Conservation (phyloP, 1,140 invertebrate genomes). For the Scaptomyza pallida region DNA sequence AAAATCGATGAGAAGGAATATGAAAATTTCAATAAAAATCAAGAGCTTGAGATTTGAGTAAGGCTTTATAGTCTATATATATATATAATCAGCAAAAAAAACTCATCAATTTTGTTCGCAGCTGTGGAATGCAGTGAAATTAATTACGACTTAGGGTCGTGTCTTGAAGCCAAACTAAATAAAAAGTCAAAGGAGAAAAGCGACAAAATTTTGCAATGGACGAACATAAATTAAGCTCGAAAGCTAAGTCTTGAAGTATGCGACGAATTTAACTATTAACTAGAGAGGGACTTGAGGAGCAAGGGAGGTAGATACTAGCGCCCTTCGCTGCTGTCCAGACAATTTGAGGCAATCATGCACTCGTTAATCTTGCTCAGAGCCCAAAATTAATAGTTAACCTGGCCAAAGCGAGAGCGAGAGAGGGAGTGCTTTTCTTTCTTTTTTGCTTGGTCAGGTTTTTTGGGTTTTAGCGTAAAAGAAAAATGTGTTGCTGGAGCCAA, state of each 20-base stretch:
- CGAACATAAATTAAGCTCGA: conserved; percentile 42
- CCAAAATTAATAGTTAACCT: conserved; percentile 82
- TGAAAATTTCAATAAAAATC: too few relatives aligned
- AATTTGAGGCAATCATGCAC: conserved; percentile 79
- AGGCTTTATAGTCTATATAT: too few relatives aligned
- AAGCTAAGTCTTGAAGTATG: conserved; percentile 61
- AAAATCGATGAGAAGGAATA: not conserved
- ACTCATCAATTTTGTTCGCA: conserved; percentile 42
- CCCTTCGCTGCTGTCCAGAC: conserved; percentile 33
- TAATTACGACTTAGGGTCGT: conserved; percentile 51
- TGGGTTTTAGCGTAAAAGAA: conserved; percentile 42
- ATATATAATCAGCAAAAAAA: conserved; percentile 16
- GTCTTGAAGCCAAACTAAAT: not conserved
- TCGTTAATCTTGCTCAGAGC: conserved; percentile 80
- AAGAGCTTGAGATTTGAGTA: too few relatives aligned
- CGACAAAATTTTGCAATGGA: conserved; percentile 60
- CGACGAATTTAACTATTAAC: conserved; percentile 66
- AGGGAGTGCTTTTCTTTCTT: not conserved
- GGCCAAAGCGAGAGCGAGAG: conserved; percentile 19
- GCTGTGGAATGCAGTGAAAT: conserved; percentile 62
- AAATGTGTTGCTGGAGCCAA: conserved; percentile 70
- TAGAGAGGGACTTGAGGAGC: conserved; percentile 2
- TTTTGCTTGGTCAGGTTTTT: conserved; percentile 11
- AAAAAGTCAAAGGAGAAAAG: not conserved
- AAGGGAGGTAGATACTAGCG: not conserved